Base-by-base conservation (phyloP, 2,888 invertebrate species). In the Tachystola acroxantha region DNA sequence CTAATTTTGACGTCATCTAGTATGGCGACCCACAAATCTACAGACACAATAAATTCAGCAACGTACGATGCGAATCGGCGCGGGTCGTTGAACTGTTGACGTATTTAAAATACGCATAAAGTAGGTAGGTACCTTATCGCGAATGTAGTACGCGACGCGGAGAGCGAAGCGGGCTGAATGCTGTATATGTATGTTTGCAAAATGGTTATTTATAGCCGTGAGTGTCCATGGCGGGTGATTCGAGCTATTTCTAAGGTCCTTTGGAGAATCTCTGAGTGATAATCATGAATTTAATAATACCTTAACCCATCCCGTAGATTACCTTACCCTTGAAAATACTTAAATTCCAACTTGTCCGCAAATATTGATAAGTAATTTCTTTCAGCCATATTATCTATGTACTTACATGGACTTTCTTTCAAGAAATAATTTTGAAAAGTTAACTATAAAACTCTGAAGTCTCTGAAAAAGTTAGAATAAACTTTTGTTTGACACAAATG, bases 21-120 rank as follows among this genome's bases (percentile, higher is more conserved):
- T 72, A 68, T 73, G 73, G 70, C 80, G 84, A 85, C 85, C 85
- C 76, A 85, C 78, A 85, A 84, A 84, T 81, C 82, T 85, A 85
- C 81, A 85, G 82, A 82, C 85, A 85, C 82, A 84, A 81, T 82
- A 78, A 81, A 78, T 77, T 82, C 76, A 75, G 66, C 76, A 76
- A 71, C 75, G 75, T 73, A 73, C 75, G 70, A 64, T 68, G 79
- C 78, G 70, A 81, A 81, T 66, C 72, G 64, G 64, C 63, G 64
- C 64, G 69, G 79, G 75, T 84, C 84, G 76, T 71, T 67, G 84
- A 82, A 80, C 85, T 78, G 75, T 74, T 85, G 84, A 85, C 84
- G 84, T 84, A 79, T 80, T 24, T 79, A 66, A 79, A 81, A 84
- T 81, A 81, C 81, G 74, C 76, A 80, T 70, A 73, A 70, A 75